These are phyloP conservation scores for Philereme vetulata DNA, from an alignment of 2,888 invertebrate genomes.

Conservation along the genomic window DNA sequence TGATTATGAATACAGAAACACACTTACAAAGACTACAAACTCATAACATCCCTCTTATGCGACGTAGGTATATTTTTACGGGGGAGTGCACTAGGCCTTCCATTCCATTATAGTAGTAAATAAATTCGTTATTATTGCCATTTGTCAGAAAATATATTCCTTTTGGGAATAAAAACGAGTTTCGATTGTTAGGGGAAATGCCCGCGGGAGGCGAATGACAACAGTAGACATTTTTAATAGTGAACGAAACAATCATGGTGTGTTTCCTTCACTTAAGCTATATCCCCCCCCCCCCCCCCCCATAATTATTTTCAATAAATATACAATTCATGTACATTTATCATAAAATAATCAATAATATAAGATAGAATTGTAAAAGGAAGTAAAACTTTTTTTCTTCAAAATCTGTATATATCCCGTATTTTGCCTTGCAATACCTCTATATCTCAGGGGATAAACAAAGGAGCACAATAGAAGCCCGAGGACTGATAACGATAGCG, in stretches of 20 bases:
- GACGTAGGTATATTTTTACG: too few species aligned
- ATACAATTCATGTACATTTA: too few species aligned
- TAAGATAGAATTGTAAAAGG: not conserved
- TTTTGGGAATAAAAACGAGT: conserved; percentile 16
- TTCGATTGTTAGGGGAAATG: conserved; percentile 12
- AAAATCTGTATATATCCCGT: not conserved
- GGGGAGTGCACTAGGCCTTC: too few species aligned
- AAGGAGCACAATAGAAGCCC: conserved; percentile 5
- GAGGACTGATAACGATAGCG: conserved; percentile 9
- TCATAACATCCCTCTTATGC: too few species aligned
- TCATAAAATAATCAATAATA: too few species aligned
- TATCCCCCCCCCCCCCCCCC: too few species aligned
- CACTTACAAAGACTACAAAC: too few species aligned
- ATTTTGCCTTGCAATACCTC: not conserved
- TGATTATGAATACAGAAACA: too few species aligned
- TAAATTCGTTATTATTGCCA: conserved; percentile 22
- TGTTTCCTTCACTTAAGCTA: too few species aligned
- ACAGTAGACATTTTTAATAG: not conserved
- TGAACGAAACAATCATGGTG: not conserved
- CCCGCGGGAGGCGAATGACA: not conserved
- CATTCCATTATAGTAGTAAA: conserved; percentile 1
- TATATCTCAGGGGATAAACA: conserved; percentile 8
- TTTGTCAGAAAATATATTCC: conserved; percentile 28
- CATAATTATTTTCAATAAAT: too few species aligned
- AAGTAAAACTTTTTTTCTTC: not conserved